Conservation (phyloP, 2,797 vertebrate genomes). For the Hippopotamyrus pictus region DNA sequence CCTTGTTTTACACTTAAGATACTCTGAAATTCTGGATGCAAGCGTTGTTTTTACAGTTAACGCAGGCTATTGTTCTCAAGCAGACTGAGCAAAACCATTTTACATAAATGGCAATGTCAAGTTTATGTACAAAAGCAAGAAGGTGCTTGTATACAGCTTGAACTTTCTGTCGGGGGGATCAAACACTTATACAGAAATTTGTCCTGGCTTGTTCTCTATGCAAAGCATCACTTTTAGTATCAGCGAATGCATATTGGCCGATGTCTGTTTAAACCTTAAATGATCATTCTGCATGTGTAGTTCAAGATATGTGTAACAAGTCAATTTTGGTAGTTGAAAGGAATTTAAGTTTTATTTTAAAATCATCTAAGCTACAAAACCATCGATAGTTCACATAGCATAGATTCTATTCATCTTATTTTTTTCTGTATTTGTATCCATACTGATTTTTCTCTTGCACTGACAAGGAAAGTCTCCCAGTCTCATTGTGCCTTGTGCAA, state of each 20-base stretch:
- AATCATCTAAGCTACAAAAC: background rate
- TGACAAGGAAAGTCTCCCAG: background rate
- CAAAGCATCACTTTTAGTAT: constrained; percentile 3
- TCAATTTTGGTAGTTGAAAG: background rate
- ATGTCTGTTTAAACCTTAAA: background rate
- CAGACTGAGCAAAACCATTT: background rate
- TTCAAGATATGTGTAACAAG: background rate
- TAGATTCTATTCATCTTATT: background rate
- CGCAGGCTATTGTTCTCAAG: background rate
- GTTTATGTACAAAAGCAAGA: constrained; percentile 10
- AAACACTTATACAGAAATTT: constrained; percentile 18
- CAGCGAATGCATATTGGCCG: background rate
- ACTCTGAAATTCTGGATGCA: background rate
- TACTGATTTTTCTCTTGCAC: background rate
- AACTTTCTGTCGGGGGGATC: constrained; percentile 35
- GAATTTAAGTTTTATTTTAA: background rate
- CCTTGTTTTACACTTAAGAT: background rate
- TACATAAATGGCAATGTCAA: background rate
- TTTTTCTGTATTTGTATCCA: background rate
- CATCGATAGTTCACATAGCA: background rate
- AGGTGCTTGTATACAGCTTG: background rate
- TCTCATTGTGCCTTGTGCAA: background rate
- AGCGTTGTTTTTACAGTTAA: constrained; percentile 3
- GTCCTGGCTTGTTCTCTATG: constrained; percentile 28
- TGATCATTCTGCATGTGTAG: background rate